Conservation (phyloP, 2,113 vertebrate genomes). For the Calyptommatus sinebrachiatus region DNA sequence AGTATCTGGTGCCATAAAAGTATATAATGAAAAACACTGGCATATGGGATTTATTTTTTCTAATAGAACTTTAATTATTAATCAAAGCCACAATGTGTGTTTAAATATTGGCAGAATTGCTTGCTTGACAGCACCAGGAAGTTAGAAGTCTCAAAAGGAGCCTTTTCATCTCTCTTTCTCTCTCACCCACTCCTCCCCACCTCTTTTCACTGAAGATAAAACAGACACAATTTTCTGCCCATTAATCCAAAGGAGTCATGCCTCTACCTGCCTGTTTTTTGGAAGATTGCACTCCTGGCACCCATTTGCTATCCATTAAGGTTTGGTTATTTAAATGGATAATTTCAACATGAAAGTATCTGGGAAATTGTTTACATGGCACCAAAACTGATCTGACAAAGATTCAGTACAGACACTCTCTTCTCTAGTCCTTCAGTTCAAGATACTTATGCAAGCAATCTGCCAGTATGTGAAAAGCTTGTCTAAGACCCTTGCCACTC, state of each 20-base stretch:
- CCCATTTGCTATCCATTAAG: background rate
- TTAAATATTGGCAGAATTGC: conserved; percentile 50
- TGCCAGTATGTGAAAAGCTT: background rate
- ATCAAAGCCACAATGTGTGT: conserved; percentile 31
- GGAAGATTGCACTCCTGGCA: background rate
- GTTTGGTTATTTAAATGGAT: background rate
- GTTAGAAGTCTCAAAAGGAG: conserved; percentile 43
- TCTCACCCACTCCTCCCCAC: background rate
- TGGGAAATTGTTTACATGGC: background rate
- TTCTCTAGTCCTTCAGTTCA: background rate
- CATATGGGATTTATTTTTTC: conserved; percentile 48
- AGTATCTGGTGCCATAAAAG: conserved; percentile 31
- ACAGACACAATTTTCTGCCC: background rate
- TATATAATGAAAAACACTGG: conserved; percentile 37
- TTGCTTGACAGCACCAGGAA: conserved; percentile 23
- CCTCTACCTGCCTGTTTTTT: background rate
- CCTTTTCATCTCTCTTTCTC: conserved; percentile 35
- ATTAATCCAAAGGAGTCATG: background rate
- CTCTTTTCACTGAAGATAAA: conserved; percentile 35
- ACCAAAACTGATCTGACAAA: background rate
- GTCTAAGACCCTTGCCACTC: background rate
- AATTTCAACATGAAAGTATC: background rate
- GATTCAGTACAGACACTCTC: background rate
- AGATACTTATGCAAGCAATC: background rate
- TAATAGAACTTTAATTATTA: conserved; percentile 48